Conservation (phyloP, 2,888 invertebrate species). For the Myopa tessellatipennis region DNA sequence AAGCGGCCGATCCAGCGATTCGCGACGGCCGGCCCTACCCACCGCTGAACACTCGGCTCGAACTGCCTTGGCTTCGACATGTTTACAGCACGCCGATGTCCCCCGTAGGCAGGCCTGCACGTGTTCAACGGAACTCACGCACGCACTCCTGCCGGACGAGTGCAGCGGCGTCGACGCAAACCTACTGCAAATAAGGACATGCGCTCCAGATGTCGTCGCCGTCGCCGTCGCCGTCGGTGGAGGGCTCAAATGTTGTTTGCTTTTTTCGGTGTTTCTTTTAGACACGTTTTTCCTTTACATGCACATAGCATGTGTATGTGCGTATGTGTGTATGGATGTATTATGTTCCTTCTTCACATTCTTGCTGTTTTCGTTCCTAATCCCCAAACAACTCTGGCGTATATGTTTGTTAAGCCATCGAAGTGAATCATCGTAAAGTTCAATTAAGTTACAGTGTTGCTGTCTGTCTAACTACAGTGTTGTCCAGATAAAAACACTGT, state of each 20-base stretch:
- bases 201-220: slow-evolving; percentile 52
- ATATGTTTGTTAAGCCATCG: slow-evolving; percentile 43
- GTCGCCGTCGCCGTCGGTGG: slow-evolving; percentile 42
- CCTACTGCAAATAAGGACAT: slow-evolving; percentile 54
- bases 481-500: background rate
- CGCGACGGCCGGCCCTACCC: slow-evolving; percentile 5
- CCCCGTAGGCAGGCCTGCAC: slow-evolving; percentile 65
- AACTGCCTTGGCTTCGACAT: background rate
- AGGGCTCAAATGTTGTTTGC: slow-evolving; percentile 38
- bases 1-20: background rate
- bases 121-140: slow-evolving; percentile 58
- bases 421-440: slow-evolving; percentile 40
- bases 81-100: slow-evolving; percentile 50
- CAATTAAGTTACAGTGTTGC: slow-evolving; percentile 14
- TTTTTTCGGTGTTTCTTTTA: slow-evolving; percentile 41
- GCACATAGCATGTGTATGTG: background rate
- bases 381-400: slow-evolving; percentile 27
- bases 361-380: slow-evolving; percentile 24
- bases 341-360: slow-evolving; percentile 9
- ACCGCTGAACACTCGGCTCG: background rate
- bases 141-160: background rate
- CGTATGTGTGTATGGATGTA: background rate
- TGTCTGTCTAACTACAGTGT: background rate
- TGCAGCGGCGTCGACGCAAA: slow-evolving; percentile 30
- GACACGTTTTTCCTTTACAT: background rate